These are phyloP conservation scores for Stigmatopora argus DNA, from an alignment of 2,113 vertebrate species.

Conservation along the genomic window DNA sequence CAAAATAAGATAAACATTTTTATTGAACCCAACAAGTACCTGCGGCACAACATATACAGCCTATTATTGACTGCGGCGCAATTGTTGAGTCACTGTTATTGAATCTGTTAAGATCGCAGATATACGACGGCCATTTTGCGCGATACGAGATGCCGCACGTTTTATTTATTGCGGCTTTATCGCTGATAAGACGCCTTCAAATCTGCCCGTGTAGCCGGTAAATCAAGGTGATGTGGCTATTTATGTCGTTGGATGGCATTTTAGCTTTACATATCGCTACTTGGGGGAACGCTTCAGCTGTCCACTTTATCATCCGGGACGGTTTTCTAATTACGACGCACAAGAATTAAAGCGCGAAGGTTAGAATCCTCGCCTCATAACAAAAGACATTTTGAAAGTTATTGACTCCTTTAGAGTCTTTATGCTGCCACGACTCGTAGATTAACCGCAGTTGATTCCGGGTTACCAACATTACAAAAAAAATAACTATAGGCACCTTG, in stretches of 20 bases:
- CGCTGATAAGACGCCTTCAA: conserved; percentile 10
- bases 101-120: conserved; percentile 18
- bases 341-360: conserved; percentile 9
- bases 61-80: background rate
- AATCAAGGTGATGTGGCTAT: conserved; percentile 26
- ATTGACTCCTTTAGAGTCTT: conserved; percentile 35
- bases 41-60: background rate
- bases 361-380: conserved; percentile 22
- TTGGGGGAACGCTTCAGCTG: conserved; percentile 3
- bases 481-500: background rate
- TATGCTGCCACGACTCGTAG: conserved; percentile 15
- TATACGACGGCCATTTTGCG: conserved; percentile 17
- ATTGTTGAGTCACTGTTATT: conserved; percentile 9
- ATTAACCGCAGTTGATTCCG: conserved; percentile 32
- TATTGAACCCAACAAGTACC: background rate
- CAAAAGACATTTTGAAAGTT: conserved; percentile 8
- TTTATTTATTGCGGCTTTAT: conserved; percentile 25
- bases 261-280: background rate
- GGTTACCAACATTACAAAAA: conserved; percentile 25
- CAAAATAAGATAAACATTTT: background rate
- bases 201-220: conserved; percentile 4
- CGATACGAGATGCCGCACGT: background rate
- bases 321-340: conserved; percentile 12
- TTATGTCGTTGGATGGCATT: background rate
- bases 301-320: conserved; percentile 6